Conservation (phyloP, 2,797 vertebrate species). For the Sternarchorhynchus goeldii region DNA sequence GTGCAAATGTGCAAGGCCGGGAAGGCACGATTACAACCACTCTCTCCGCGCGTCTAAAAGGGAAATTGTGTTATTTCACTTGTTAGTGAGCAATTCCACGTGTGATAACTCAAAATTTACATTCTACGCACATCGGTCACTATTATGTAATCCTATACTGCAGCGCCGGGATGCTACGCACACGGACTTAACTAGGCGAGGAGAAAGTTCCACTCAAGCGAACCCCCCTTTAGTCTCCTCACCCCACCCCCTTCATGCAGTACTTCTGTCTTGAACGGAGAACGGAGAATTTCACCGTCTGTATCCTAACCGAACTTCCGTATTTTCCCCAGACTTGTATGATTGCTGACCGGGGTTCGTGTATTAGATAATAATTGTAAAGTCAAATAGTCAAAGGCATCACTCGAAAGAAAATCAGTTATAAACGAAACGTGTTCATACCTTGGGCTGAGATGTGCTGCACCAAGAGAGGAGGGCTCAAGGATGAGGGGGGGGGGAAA, state of each 20-base stretch:
- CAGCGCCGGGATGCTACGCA: slow-evolving; percentile 65
- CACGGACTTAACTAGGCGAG: slow-evolving; percentile 56
- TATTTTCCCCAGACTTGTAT: background rate
- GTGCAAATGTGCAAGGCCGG: too few relatives aligned
- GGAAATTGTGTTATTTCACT: background rate
- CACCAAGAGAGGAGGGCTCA: slow-evolving; percentile 43
- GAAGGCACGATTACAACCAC: too few relatives aligned
- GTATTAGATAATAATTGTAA: background rate
- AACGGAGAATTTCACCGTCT: background rate
- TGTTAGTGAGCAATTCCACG: slow-evolving; percentile 13
- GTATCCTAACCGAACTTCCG: background rate
- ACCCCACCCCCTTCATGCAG: slow-evolving; percentile 29
- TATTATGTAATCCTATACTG: slow-evolving; percentile 76
- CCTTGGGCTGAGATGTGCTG: slow-evolving; percentile 64
- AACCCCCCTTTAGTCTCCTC: slow-evolving; percentile 27
- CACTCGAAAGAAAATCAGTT: background rate
- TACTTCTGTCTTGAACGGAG: slow-evolving; percentile 8
- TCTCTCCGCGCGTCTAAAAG: too few relatives aligned
- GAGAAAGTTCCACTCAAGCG: slow-evolving; percentile 67
- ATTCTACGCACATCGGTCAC: slow-evolving; percentile 53
- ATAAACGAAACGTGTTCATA: slow-evolving; percentile 56
- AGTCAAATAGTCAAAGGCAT: background rate
- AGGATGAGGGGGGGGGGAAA: slow-evolving; percentile 28
- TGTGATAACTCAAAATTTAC: slow-evolving; percentile 48
- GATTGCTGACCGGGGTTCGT: background rate